Evolutionary conservation across 2,113 vertebrate species (phyloP).

Genomic region (Orientallactaga bullata): DNA sequence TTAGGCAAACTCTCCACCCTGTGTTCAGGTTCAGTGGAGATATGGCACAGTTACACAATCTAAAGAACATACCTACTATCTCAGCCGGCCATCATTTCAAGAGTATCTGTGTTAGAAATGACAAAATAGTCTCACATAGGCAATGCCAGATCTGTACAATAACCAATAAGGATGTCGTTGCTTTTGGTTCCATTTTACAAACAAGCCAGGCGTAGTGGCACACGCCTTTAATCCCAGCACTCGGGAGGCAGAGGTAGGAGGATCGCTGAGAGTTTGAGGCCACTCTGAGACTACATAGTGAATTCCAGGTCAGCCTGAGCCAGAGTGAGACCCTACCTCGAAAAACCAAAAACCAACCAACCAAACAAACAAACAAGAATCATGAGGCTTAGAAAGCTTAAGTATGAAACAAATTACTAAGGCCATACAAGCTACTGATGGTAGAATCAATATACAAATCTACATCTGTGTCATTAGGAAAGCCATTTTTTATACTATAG

Average conservation of each 20-base stretch:
- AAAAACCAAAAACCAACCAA: too few species aligned
- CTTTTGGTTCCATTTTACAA: slow-evolving; percentile 6
- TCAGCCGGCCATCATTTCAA: neutral
- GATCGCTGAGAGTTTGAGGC: too few species aligned
- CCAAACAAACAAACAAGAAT: slow-evolving; percentile 35
- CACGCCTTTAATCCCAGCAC: too few species aligned
- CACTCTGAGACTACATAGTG: too few species aligned
- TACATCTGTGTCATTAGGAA: neutral
- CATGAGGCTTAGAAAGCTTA: neutral
- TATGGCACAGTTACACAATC: neutral
- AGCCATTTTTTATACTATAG: neutral
- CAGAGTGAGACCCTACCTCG: too few species aligned
- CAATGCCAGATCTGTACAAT: neutral
- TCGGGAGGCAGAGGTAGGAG: too few species aligned
- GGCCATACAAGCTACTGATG: neutral
- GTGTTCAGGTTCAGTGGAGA: neutral
- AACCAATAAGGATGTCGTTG: neutral
- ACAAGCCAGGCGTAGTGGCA: too few species aligned
- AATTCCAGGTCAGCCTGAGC: too few species aligned
- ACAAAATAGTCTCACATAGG: neutral
- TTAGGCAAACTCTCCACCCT: neutral
- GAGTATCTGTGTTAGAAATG: neutral
- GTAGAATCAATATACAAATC: neutral
- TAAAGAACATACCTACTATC: neutral
- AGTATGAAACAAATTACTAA: neutral